Base-by-base conservation (phyloP, 2,113 vertebrate genomes). In the Paratilapia polleni region DNA sequence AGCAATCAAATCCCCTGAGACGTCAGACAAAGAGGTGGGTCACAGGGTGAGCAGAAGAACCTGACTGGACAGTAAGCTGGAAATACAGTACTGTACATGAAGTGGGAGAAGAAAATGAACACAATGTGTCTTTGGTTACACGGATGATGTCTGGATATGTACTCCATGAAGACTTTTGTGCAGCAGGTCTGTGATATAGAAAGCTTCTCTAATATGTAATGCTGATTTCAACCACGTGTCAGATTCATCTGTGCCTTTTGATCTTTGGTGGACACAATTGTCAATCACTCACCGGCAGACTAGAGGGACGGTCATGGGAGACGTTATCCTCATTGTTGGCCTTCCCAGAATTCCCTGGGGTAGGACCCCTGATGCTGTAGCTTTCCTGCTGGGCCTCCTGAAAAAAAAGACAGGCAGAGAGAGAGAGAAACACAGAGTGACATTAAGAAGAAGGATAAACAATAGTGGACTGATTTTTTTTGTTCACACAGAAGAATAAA, bases 231-330 rank as follows among this genome's bases (percentile, higher is more conserved):
- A 34, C 34, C 43, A 15, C 1, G 70, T 74, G 13, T 43, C 24
- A 4, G 4, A 49, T 49, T 52, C 6, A 28, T 6, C 15, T 34
- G 8, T 34, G 8, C 24, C 12, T 26, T 22, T 28, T 24, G 60
- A 20, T 62, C 14, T 77, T 62, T 49, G 76, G 62, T n/a, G 2
- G 14, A 6, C 19, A 86, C 49, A 61, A 20, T 47, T 80, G 76
- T 88, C 80, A 49, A 7, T 90, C 56, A 95, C 98, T 98, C 97
- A 99, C 98, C 95, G 98, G 98, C 94, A 99, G 96, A 85, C 98
- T 99, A 2, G 97, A 98, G 38, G 98, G 98, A 90, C 98, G 97
- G 91, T 98, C 97, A 86, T 98, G 97, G 75, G 98, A 96, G 62
- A 97, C 97, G 87, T 97, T 94, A 74, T 98, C 98, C 95, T 98